Percentiles rank a stretch among this genome's conserved stretches.
Conservation (phyloP, 2,113 vertebrate species). For the Sylvicapra grimmia region DNA sequence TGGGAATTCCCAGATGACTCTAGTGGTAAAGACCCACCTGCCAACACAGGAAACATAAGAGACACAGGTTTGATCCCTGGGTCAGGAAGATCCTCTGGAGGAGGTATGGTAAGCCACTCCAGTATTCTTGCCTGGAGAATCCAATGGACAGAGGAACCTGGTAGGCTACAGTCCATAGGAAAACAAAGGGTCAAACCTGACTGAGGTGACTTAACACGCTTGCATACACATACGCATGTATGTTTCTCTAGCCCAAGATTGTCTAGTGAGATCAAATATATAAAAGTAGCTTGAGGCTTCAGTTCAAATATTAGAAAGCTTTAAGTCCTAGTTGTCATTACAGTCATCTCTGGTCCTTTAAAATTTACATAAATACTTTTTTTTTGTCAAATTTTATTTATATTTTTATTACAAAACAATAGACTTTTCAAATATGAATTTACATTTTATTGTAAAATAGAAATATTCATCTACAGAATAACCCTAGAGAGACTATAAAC, state of each 20-base stretch:
- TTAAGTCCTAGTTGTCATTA: neutral
- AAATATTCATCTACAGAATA: neutral
- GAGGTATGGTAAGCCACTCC: neutral
- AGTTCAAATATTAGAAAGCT: neutral
- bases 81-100: neutral
- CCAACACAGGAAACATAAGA: neutral
- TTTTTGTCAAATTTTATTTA: neutral
- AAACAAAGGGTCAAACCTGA: neutral
- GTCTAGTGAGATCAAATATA: neutral
- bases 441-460: neutral
- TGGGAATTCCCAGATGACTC: neutral
- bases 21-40: neutral
- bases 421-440: neutral
- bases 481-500: neutral
- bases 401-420: neutral
- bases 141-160: neutral
- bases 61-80: neutral
- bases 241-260: neutral
- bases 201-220: rapidly evolving
- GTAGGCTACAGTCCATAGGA: neutral
- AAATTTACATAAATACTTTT: neutral
- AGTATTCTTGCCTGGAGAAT: neutral
- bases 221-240: rapidly evolving
- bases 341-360: neutral
- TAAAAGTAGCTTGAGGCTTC: neutral